Conservation (phyloP, 2,888 invertebrate species). For the Gasteruption jaculator region DNA sequence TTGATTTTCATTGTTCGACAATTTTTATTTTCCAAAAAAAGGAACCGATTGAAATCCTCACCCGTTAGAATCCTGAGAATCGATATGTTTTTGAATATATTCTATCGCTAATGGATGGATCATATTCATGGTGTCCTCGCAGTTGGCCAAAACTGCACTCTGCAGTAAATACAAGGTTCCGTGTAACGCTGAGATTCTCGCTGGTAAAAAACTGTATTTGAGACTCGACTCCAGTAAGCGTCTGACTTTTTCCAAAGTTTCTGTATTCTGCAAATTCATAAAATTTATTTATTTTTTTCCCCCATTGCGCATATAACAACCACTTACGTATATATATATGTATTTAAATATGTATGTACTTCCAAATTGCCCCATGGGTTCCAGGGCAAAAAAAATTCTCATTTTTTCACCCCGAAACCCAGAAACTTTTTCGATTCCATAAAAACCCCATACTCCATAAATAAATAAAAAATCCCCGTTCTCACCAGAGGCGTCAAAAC, state of each 20-base stretch:
- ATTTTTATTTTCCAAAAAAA: background rate
- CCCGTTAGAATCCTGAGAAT: constrained; percentile 43
- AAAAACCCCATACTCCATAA: background rate
- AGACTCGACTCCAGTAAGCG: constrained; percentile 60
- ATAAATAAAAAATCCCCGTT: constrained; percentile 9
- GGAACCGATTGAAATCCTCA: constrained; percentile 28
- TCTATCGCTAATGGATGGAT: constrained; percentile 55
- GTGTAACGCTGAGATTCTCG: constrained; percentile 62
- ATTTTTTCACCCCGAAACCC: background rate
- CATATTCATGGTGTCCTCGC: constrained; percentile 54
- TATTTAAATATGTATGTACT: background rate
- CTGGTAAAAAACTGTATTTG: constrained; percentile 61
- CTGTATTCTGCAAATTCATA: constrained; percentile 53
- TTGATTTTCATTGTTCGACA: background rate
- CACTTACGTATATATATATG: no score
- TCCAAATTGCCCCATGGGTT: background rate
- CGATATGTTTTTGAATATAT: constrained; percentile 55
- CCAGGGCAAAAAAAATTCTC: background rate
- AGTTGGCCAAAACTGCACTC: constrained; percentile 53
- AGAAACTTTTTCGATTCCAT: no score
- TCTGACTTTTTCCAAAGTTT: constrained; percentile 59
- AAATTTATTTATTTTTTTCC: no score
- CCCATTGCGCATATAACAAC: no score
- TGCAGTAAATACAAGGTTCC: constrained; percentile 67
- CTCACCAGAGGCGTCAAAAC: constrained; percentile 58